Evolutionary conservation across 2,113 vertebrate genomes (phyloP), one percentile per base, ranked within the genome.

Genomic region (Typhlomys cinereus): DNA sequence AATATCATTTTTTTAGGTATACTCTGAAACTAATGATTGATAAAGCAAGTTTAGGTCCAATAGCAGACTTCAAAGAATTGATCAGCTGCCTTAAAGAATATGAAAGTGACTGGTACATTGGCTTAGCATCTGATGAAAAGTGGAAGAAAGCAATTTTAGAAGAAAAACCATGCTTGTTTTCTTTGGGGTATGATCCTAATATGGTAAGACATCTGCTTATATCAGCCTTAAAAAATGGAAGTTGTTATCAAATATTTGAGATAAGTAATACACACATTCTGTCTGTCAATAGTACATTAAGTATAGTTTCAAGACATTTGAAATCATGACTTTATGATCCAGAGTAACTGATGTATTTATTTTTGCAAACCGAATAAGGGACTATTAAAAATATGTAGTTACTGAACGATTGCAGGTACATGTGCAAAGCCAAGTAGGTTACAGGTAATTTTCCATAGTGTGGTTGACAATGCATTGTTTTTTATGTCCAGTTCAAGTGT

Each of bases 21-120:
- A 98, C 99, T 92, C 98, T 99, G 91, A 99, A 99, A 96, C 97
- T 99, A 36, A 98, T 99, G 98, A 98, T 99, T 97, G 99, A 99
- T 97, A 99, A 99, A 97, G 99, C 99, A 54, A 99, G 99, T 96
- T 97, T 99, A 83, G 99, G 99, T 54, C 98, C 99, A 1, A 92
- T 99, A 85, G 99, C 99, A 98, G 98, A 98, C 91, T 98, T 98
- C n/a, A 96, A 98, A 89, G 99, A 99, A 91, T 96, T 99, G 93
- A 97, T 98, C 91, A 98, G 95, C 97, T 99, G 95, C 75, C 98
- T 99, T 94, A 98, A 99, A 93, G 99, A 99, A 69, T 99, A 99
- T 15, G 99, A 99, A 74, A 98, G 96, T 0, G 98, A 99, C 88
- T 99, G 99, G 99, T 99, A 99, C 97, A 99, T 99, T 10, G 99